phyloP scores from a whole-genome alignment of 64 coral and sea anemone genomes.

The Stichodactyla helianthus region DNA sequence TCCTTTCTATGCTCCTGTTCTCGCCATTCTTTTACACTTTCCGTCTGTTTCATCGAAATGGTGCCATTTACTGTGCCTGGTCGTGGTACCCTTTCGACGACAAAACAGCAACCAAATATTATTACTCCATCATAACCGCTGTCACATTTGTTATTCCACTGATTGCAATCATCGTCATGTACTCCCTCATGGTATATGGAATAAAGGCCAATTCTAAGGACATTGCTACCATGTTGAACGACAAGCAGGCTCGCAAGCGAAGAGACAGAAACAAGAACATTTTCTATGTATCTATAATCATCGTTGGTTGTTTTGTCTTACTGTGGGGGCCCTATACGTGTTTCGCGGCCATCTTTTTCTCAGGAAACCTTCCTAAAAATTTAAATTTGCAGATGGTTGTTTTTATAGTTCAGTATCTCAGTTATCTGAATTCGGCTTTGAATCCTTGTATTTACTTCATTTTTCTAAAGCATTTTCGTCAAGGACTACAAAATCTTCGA shows the following conservation, averaged over 20 bases:
- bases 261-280: neutral
- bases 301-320: neutral
- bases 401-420: neutral
- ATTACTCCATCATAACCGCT: neutral
- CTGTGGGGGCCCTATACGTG: neutral
- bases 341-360: neutral
- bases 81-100: neutral
- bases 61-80: neutral
- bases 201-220: neutral
- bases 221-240: neutral
- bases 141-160: neutral
- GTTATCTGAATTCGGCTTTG: neutral
- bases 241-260: neutral
- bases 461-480: neutral
- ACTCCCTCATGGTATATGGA: neutral
- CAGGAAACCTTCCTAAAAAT: neutral
- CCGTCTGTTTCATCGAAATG: neutral
- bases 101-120: neutral
- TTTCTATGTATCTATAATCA: neutral
- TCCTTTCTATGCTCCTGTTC: neutral
- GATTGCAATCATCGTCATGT: neutral
- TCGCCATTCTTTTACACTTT: neutral
- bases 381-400: no score
- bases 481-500: no score
- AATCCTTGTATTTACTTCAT: neutral